Evolutionary conservation across 2,113 vertebrate genomes (phyloP), one percentile per base, ranked within the genome.

Genomic region (Ciconia maguari): DNA sequence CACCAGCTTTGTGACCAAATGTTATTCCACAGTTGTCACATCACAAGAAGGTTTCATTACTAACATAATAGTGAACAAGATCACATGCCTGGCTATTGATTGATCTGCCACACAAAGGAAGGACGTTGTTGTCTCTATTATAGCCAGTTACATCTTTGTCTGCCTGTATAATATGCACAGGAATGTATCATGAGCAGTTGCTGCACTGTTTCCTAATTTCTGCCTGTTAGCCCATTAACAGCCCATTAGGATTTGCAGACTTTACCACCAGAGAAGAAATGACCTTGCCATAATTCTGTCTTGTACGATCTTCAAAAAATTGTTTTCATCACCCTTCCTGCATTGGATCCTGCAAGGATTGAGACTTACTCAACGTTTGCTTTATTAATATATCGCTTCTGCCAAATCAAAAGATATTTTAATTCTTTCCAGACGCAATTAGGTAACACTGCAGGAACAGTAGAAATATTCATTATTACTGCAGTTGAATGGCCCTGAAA

Each of bases 1-100:
- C 98, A 98, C 97, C 97, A 97, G 98, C 96, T 98, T 98, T 98
- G 98, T 97, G 98, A 98, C 97, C 98, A 98, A 98, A 98, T 98
- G 98, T 98, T 98, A 98, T 98, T 98, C 98, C 90, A 97, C 98
- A 97, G 97, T 98, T 98, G 98, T 98, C 98, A 98, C 98, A 97
- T 98, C 98, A 98, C 97, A 98, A 94, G 94, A 97, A 98, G 97
- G 96, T 97, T 98, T 98, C 98, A 98, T 98, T 98, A 98, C 96
- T 96, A 97, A 97, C 98, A 97, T 97, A 98, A 98, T 97, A 97
- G 98, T 97, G 98, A 98, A 97, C 97, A 98, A 97, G 97, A 97
- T 98, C 97, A 97, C 97, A 98, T 98, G 97, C 96, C 96, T 97
- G 95, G 93, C 96, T 98, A 98, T 98, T 98, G 98, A 98, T 97